phyloP scores from a whole-genome alignment of 2,113 vertebrate genomes.

The Machaerirhynchus nigripectus region DNA sequence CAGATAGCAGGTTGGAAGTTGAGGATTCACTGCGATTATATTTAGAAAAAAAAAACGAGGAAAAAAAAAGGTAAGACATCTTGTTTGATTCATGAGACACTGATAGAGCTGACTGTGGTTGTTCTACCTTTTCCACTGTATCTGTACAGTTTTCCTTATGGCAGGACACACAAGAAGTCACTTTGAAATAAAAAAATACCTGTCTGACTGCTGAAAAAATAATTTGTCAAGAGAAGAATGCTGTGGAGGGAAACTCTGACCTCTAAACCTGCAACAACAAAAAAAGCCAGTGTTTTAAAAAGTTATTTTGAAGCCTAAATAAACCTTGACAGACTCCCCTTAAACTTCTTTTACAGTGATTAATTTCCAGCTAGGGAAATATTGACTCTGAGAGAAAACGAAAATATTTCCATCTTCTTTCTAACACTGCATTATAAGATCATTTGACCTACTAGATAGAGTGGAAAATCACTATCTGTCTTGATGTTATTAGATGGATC shows the following conservation, averaged over 20 bases:
- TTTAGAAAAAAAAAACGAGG: not conserved
- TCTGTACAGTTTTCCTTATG: not conserved
- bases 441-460: constrained; percentile 47
- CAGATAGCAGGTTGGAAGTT: not conserved
- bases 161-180: constrained; percentile 57
- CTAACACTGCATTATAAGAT: constrained; percentile 19
- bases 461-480: constrained; percentile 55
- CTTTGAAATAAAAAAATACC: constrained; percentile 54
- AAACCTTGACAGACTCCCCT: constrained; percentile 60
- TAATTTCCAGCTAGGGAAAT: constrained; percentile 56
- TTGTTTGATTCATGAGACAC: not conserved
- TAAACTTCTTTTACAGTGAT: constrained; percentile 49
- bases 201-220: constrained; percentile 26
- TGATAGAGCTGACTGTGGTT: not conserved
- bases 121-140: not conserved
- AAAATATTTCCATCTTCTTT: constrained; percentile 59
- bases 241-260: constrained; percentile 41
- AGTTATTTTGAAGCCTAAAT: constrained; percentile 59
- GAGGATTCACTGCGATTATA: not conserved
- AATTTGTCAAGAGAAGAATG: constrained; percentile 63
- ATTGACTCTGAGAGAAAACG: constrained; percentile 48
- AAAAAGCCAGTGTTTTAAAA: constrained; percentile 50
- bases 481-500: constrained; percentile 22
- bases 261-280: constrained; percentile 55
- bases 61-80: not conserved